Percentiles rank a stretch among this genome's conserved stretches.
These are phyloP conservation scores for Argynnis bischoffii DNA, from an alignment of 2,888 invertebrate species.

Conservation along the genomic window DNA sequence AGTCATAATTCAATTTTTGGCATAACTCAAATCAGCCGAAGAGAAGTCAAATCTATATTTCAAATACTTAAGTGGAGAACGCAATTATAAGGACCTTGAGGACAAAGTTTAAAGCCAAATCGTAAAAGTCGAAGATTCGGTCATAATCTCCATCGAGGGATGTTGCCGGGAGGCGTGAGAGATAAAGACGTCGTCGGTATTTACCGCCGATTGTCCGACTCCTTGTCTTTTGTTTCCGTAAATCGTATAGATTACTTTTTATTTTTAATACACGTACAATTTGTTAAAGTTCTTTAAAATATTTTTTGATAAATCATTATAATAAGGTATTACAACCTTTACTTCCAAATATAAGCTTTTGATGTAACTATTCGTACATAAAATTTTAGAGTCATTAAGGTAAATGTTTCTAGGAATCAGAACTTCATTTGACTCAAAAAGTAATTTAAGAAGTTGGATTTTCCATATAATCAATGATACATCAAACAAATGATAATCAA, in stretches of 20 bases:
- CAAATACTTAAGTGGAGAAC: background rate
- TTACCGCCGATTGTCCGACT: conserved; percentile 19
- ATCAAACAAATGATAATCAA: too few relatives aligned
- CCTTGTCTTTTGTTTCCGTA: conserved; percentile 23
- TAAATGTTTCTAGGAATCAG: too few relatives aligned
- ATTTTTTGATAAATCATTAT: background rate
- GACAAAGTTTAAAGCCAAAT: conserved; percentile 20
- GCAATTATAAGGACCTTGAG: conserved; percentile 11
- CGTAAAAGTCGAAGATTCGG: conserved; percentile 27
- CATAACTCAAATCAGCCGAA: background rate
- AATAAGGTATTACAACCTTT: background rate
- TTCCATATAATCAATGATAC: too few relatives aligned
- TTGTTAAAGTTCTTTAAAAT: background rate
- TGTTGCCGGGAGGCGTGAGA: conserved; percentile 24
- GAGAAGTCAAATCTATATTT: conserved; percentile 16
- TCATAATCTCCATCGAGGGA: conserved; percentile 28
- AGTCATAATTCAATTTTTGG: background rate
- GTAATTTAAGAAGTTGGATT: too few relatives aligned
- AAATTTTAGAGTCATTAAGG: too few relatives aligned
- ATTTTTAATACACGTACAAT: background rate
- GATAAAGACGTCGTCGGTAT: conserved; percentile 30
- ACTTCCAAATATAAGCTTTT: too few relatives aligned
- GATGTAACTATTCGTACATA: too few relatives aligned
- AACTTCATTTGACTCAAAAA: too few relatives aligned
- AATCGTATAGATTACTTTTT: conserved; percentile 19